These are phyloP conservation scores for Macrotus californicus DNA, from an alignment of 2,113 vertebrate species.

Conservation along the genomic window DNA sequence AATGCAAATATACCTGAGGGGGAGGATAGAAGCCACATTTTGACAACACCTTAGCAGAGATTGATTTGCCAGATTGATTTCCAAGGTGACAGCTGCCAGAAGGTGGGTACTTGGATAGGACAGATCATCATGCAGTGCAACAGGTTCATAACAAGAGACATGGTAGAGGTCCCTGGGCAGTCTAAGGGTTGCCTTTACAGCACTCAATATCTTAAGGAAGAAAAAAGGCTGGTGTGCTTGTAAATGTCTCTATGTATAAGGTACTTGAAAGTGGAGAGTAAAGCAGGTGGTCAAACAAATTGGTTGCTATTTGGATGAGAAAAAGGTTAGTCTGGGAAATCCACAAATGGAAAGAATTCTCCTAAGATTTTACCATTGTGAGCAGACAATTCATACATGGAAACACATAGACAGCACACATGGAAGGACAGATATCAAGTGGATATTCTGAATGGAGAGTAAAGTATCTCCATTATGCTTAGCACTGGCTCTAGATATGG, in stretches of 20 bases:
- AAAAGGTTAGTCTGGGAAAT: not conserved
- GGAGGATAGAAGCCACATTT: not conserved
- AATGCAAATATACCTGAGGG: constrained; percentile 10
- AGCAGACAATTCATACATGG: not conserved
- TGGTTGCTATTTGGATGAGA: constrained; percentile 6
- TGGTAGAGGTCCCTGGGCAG: not conserved
- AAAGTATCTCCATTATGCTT: not conserved
- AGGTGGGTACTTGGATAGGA: not conserved
- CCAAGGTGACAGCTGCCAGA: constrained; percentile 16
- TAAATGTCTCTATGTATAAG: constrained; percentile 31
- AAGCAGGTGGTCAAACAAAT: constrained; percentile 35
- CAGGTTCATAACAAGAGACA: not conserved
- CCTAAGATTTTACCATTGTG: not conserved
- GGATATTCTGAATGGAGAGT: not conserved
- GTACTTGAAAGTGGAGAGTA: not conserved
- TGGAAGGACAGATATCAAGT: not conserved
- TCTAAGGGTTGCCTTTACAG: not conserved
- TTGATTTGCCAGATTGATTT: constrained; percentile 33
- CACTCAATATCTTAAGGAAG: not conserved
- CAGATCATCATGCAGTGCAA: not conserved
- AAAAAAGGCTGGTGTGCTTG: not conserved
- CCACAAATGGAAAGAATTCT: not conserved
- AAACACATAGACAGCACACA: not conserved
- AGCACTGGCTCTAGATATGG: not conserved
- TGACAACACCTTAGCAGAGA: not conserved